Percentiles rank a stretch among this genome's conserved stretches.
Conservation (phyloP, 2,888 invertebrate species). For the Lasioglossum marginatum region DNA sequence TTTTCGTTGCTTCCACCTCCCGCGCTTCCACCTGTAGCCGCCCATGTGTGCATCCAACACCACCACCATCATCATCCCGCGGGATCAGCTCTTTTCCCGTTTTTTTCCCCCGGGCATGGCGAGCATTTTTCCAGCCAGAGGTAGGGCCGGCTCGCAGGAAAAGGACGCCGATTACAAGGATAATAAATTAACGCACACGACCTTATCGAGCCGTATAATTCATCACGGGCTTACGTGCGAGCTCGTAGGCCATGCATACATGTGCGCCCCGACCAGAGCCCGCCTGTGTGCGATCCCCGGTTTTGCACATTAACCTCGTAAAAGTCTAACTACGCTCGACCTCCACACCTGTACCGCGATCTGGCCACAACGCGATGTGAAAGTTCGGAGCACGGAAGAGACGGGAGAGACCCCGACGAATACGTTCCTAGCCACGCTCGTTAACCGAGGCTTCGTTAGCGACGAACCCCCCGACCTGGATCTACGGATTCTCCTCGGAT, state of each 20-base stretch:
- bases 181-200: conserved; percentile 83
- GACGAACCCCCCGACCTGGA: conserved; percentile 49
- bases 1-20: conserved; percentile 56
- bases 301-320: conserved; percentile 79
- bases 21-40: conserved; percentile 24
- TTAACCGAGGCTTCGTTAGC: conserved; percentile 64
- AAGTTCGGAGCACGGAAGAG: conserved; percentile 65
- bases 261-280: conserved; percentile 14
- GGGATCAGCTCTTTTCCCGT: conserved; percentile 25
- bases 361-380: conserved; percentile 63
- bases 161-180: conserved; percentile 77
- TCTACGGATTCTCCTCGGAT: conserved; percentile 45
- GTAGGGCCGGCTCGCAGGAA: conserved; percentile 30
- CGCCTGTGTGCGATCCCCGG: conserved; percentile 54
- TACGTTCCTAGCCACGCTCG: conserved; percentile 50
- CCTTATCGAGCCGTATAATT: conserved; percentile 83
- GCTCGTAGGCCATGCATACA: conserved; percentile 54
- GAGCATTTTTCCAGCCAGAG: conserved; percentile 5
- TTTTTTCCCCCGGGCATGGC: neutral
- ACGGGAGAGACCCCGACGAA: conserved; percentile 34
- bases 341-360: conserved; percentile 71
- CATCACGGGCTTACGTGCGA: conserved; percentile 80
- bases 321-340: conserved; percentile 77
- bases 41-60: neutral
- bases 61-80: conserved; percentile 36